Evolutionary conservation across 2,888 invertebrate genomes (phyloP), one percentile per base, ranked within the genome.

Genomic region (Netelia melanura): DNA sequence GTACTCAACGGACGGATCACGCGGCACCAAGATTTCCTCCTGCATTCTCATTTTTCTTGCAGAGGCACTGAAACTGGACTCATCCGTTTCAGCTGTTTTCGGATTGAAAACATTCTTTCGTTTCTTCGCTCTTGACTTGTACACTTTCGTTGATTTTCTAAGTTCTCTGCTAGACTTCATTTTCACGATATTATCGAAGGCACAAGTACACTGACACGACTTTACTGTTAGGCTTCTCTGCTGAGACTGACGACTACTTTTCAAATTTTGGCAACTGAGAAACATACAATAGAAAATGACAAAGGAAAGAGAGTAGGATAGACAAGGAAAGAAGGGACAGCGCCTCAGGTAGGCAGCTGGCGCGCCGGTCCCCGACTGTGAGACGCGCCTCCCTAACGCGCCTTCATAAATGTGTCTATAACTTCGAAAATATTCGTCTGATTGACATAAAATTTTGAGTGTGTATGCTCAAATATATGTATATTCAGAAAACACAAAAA

Each of bases 21-120:
- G 83, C 52, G 86, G 84, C 44, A 87, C 85, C n/a, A 56, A 82
- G 23, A 85, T 84, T 61, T 88, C 84, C 64, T 81, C 78, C 56
- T 87, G 79, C 58, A 43, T 71, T 83, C 76, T 86, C 3, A 88
- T 25, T 81, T 88, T 88, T 75, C 78, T 88, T 68, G 85, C 84
- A 38, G 85, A 85, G 23, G 87, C 81, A 78, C 86, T 86, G 68
- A 87, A 87, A 86, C 81, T 86, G 23, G 64, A 71, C 76, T 84
- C 80, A 65, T 87, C 78, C 58, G 74, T 76, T 71, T 86, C 81
- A 78, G 62, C 81, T 67, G 81, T 83, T 78, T 86, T 82, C 30
- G 70, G 84, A 81, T 84, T 84, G 58, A 81, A 77, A 56, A 77
- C 74, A 61, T 81, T 83, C 48, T 76, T 81, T 58, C 85, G 21